These are phyloP conservation scores for Lophochroa leadbeateri DNA, from an alignment of 2,113 vertebrate species.

Conservation along the genomic window DNA sequence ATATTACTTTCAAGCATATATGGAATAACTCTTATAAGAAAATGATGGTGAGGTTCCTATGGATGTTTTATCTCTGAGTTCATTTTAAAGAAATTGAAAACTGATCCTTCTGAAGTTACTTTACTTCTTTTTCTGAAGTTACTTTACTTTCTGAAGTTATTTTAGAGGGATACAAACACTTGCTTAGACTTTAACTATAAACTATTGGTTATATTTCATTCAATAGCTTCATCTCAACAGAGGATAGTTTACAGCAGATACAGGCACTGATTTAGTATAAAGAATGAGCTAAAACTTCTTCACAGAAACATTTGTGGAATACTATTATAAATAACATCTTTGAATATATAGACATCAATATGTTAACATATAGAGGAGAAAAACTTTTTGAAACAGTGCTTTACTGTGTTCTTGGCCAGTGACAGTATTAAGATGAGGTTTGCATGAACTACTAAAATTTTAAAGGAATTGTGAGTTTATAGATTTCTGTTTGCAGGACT, in stretches of 20 bases:
- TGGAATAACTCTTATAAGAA: conserved; percentile 21
- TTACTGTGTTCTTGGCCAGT: background rate
- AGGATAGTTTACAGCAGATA: background rate
- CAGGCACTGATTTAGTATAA: background rate
- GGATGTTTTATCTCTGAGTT: background rate
- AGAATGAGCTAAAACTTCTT: background rate
- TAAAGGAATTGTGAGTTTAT: background rate
- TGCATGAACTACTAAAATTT: background rate
- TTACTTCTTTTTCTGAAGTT: background rate
- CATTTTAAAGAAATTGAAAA: background rate
- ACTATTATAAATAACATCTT: background rate
- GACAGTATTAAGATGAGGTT: background rate
- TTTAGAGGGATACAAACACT: background rate
- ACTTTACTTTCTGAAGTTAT: background rate
- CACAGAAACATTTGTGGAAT: background rate
- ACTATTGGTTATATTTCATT: background rate
- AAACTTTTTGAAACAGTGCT: background rate
- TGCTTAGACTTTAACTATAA: background rate
- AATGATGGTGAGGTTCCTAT: background rate
- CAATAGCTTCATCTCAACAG: background rate
- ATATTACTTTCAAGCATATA: conserved; percentile 29
- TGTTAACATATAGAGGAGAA: background rate
- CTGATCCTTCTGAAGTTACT: background rate
- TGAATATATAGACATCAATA: background rate
- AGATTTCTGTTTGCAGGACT: background rate